These are phyloP conservation scores for Drosophila greeni DNA, from an alignment of 2,888 invertebrate genomes.

Conservation along the genomic window DNA sequence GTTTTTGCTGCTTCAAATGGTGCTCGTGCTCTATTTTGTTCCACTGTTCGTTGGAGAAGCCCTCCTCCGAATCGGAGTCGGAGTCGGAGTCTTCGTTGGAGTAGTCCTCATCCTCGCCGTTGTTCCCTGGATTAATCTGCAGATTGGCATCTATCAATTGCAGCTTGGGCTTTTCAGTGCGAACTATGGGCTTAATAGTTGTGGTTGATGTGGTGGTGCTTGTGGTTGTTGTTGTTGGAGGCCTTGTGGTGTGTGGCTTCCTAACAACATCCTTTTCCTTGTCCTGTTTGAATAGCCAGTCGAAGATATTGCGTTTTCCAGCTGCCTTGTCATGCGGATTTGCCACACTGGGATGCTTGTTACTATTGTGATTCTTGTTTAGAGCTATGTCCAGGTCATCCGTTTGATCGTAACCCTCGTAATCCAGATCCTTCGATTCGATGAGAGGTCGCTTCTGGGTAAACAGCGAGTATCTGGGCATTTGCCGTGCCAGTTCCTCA, in stretches of 20 bases:
- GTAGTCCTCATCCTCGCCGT: slow-evolving; percentile 12
- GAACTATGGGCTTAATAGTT: slow-evolving; percentile 27
- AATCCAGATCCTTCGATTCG: slow-evolving; percentile 47
- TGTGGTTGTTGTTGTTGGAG: slow-evolving; percentile 5
- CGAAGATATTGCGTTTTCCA: slow-evolving; percentile 62
- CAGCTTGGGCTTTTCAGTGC: slow-evolving; percentile 26
- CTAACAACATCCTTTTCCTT: slow-evolving; percentile 19
- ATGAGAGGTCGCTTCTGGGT: slow-evolving; percentile 52
- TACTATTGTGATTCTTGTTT: slow-evolving; percentile 11
- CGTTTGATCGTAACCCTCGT: slow-evolving; percentile 45
- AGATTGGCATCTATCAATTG: slow-evolving; percentile 38
- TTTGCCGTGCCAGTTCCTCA: slow-evolving; percentile 55
- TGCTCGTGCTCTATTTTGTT: slow-evolving; percentile 78
- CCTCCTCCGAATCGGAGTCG: slow-evolving; percentile 61
- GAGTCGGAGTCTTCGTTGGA: slow-evolving; percentile 31
- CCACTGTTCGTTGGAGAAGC: slow-evolving; percentile 77
- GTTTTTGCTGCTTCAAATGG: slow-evolving; percentile 69
- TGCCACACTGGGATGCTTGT: slow-evolving; percentile 52
- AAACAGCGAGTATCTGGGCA: slow-evolving; percentile 67
- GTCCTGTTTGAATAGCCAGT: slow-evolving; percentile 54
- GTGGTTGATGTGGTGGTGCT: slow-evolving; percentile 6
- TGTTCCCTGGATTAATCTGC: slow-evolving; percentile 1
- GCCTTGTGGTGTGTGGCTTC: slow-evolving; percentile 14
- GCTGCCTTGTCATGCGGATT: slow-evolving; percentile 50
- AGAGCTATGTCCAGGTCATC: slow-evolving; percentile 8